Percentiles rank a stretch among this genome's conserved stretches.
Evolutionary conservation across 2,888 invertebrate species (phyloP).

Genomic region (Hylaea fasciaria): DNA sequence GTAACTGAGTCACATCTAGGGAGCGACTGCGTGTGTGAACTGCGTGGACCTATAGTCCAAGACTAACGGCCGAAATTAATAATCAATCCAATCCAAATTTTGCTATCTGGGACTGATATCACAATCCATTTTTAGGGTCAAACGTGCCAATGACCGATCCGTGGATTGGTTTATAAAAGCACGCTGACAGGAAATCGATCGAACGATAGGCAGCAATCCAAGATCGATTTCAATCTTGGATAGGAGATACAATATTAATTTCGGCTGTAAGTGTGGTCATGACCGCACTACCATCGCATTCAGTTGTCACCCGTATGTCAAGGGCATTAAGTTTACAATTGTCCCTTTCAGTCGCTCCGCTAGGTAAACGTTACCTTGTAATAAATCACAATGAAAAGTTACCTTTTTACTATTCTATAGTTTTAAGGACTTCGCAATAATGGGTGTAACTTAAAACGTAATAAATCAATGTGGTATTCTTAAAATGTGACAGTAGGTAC

Average conservation of each 20-base stretch:
- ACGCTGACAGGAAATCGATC: too few species aligned
- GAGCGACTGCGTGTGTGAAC: background rate
- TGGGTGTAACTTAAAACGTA: slow-evolving; percentile 24
- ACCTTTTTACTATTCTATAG: slow-evolving; percentile 38
- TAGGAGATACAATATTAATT: too few species aligned
- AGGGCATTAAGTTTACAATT: slow-evolving; percentile 3
- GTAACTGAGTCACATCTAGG: slow-evolving; percentile 12
- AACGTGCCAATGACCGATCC: too few species aligned
- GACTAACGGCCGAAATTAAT: background rate
- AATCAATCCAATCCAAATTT: too few species aligned
- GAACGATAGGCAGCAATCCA: too few species aligned
- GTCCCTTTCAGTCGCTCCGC: slow-evolving; percentile 4
- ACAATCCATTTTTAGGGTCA: too few species aligned
- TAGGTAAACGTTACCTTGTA: slow-evolving; percentile 15
- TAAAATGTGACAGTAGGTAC: slow-evolving; percentile 39
- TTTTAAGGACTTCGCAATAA: slow-evolving; percentile 24
- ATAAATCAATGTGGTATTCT: slow-evolving; percentile 28
- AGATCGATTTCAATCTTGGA: too few species aligned
- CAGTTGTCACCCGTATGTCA: background rate
- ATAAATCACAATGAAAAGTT: slow-evolving; percentile 36
- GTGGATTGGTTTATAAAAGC: too few species aligned
- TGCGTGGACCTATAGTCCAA: background rate
- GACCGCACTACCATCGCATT: background rate
- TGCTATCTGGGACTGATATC: too few species aligned
- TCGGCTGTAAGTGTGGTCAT: background rate